Base-by-base conservation (phyloP, 2,113 vertebrate species). In the Micromys minutus region DNA sequence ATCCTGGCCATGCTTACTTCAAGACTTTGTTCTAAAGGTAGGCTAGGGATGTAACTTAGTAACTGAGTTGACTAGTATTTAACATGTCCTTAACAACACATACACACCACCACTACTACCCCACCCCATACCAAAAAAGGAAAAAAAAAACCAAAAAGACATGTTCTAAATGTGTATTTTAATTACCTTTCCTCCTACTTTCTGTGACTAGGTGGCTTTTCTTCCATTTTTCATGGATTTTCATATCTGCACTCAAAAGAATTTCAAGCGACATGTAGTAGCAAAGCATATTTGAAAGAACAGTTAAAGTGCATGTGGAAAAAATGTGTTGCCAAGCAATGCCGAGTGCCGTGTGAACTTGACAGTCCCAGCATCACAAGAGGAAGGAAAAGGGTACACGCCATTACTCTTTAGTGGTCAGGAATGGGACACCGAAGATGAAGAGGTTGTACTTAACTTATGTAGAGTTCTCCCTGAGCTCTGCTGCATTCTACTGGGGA, bases 261-360 rank as follows among this genome's bases (percentile, higher is more conserved):
- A 87, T 89, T 96, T 91, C 72, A 69, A 50, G 72, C 80, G 36
- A 42, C 76, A 81, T 72, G 42, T n/a, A 34, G 12, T 59, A 65
- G 52, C 84, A 76, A 92, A 87, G 69, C 13, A 59, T 47, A 83
- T 71, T 79, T 83, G 81, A 86, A 92, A 72, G 74, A 91, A 72
- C 29, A 45, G 6, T 65, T 47, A 76, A 83, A 67, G 74, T 95
- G 39, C 63, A 61, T 81, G 4, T 77, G 59, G 36, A 50, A 93
- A 95, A 87, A 72, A 31, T 79, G 47, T 80, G 55, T 34, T 69
- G 24, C 3, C 34, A 61, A 61, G 5, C 19, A 72, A 29, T 5
- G 2, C 75, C n/a, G 47, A 26, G 26, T 72, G 4, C 52, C 7
- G 0, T 76, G 0, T 65, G 36, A 75, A 67, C 19, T 61, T 93